Conservation (phyloP, 2,888 invertebrate species). For the Thumatha senex region DNA sequence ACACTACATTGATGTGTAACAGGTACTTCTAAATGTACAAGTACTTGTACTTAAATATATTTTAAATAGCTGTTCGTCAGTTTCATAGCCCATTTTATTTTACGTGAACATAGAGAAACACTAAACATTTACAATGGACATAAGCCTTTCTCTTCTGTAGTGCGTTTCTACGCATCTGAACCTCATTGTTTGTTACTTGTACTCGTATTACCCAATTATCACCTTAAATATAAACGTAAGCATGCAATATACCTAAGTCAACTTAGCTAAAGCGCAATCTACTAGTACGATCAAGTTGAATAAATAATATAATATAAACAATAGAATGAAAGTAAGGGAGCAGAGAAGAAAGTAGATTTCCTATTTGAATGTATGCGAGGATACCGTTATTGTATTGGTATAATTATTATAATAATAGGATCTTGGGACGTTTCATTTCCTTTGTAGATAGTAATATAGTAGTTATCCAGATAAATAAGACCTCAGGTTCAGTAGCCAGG, state of each 20-base stretch:
- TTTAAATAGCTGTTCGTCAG: too few relatives aligned
- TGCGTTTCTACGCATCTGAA: neutral
- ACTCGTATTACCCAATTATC: neutral
- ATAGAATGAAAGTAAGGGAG: slow-evolving; percentile 17
- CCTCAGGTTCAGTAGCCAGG: too few relatives aligned
- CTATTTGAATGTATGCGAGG: slow-evolving; percentile 20
- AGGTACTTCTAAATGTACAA: too few relatives aligned
- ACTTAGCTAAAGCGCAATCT: neutral
- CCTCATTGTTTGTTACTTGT: neutral
- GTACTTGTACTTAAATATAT: too few relatives aligned
- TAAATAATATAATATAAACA: slow-evolving; percentile 3
- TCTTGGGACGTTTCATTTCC: neutral
- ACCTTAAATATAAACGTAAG: neutral
- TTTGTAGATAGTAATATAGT: too few relatives aligned
- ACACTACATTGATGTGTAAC: too few relatives aligned
- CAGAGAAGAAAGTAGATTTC: slow-evolving; percentile 26
- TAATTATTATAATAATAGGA: neutral
- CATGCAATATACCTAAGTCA: too few relatives aligned
- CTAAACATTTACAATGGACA: neutral
- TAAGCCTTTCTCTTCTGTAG: neutral
- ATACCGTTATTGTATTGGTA: slow-evolving; percentile 3
- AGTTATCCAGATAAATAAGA: neutral
- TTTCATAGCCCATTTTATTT: too few relatives aligned
- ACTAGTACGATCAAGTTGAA: neutral
- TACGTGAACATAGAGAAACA: too few relatives aligned